phyloP scores from a whole-genome alignment of 2,113 vertebrate genomes.

The Syrmaticus mikado region DNA sequence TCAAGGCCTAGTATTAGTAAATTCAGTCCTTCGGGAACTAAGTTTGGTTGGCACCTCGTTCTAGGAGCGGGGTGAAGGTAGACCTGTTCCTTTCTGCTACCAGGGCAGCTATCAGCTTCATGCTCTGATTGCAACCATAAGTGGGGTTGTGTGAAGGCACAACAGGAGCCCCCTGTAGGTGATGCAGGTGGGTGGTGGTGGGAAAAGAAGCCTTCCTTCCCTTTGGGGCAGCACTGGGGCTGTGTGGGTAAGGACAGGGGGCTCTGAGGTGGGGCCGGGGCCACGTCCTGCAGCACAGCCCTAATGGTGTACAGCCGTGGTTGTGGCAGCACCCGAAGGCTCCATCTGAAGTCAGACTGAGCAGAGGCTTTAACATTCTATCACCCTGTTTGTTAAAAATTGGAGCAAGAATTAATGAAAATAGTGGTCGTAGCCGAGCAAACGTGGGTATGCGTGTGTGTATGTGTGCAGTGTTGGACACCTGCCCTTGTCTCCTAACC shows the following conservation, averaged over 20 bases:
- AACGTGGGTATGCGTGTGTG: fast-evolving
- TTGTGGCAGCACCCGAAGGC: not conserved
- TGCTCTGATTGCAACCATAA: not conserved
- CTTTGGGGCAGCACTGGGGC: fast-evolving
- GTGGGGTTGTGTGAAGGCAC: not conserved
- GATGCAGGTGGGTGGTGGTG: not conserved
- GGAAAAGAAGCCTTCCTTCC: not conserved
- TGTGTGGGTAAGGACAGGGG: not conserved
- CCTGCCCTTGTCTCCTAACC: not conserved
- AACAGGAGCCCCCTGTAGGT: not conserved
- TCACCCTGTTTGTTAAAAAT: not conserved
- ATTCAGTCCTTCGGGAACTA: not conserved
- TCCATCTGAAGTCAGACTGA: not conserved
- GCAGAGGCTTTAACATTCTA: not conserved
- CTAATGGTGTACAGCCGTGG: not conserved
- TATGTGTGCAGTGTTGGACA: not conserved
- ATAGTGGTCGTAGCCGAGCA: not conserved
- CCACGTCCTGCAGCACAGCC: not conserved
- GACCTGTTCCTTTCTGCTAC: not conserved
- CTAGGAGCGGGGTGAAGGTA: not conserved
- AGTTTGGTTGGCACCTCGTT: not conserved
- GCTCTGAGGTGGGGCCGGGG: not conserved
- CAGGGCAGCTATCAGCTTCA: not conserved
- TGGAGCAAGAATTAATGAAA: not conserved
- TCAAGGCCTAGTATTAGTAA: not conserved